Conservation (phyloP, 2,113 vertebrate genomes). For the Zosterops japonicus region DNA sequence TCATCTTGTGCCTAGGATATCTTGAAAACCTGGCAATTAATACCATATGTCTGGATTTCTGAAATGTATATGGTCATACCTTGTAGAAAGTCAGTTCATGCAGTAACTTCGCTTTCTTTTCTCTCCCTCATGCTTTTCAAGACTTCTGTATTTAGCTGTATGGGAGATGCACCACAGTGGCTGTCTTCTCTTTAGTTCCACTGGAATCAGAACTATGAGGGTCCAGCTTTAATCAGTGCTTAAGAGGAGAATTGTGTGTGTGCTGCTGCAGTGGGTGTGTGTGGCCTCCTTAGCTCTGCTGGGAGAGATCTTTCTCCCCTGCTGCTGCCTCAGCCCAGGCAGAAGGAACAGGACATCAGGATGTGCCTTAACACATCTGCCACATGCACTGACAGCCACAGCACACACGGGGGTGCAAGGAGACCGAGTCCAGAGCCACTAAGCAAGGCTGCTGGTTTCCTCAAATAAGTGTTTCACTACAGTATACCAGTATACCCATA, state of each 20-base stretch:
- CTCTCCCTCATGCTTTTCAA: not conserved
- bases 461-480: not conserved
- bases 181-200: not conserved
- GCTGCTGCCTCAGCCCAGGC: not conserved
- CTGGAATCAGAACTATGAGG: not conserved
- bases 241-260: not conserved
- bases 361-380: not conserved
- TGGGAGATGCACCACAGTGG: not conserved
- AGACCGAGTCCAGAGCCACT: not conserved
- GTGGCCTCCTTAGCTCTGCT: not conserved
- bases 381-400: not conserved
- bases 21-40: not conserved
- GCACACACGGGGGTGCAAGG: not conserved
- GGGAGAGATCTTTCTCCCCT: not conserved
- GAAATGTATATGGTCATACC: not conserved
- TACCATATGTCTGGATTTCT: not conserved
- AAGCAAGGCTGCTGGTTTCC: not conserved
- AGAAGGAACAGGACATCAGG: not conserved
- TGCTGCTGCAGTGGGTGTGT: not conserved
- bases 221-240: not conserved
- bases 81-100: not conserved
- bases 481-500: not conserved
- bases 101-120: not conserved
- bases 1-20: not conserved
- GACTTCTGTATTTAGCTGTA: not conserved